Evolutionary conservation across 2,797 vertebrate genomes (phyloP), one percentile per base, ranked within the genome.

Genomic region (Myotis planiceps): DNA sequence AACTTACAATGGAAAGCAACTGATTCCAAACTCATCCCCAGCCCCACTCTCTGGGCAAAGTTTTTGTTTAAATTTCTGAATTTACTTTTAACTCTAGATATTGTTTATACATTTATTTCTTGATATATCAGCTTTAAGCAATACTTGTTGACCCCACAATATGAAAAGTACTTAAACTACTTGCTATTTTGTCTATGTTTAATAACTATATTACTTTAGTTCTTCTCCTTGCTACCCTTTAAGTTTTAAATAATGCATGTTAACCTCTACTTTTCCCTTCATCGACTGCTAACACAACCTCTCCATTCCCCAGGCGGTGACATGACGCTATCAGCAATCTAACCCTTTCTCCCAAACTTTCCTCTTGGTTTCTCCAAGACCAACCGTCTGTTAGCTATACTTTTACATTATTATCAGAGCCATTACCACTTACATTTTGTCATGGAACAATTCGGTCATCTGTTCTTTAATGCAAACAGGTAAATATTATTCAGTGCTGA

Each of bases 61-160:
- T 16, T 47, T 66, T 60, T 60, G 58, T 60, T 60, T 93, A 51
- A n/a, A 49, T 93, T 65, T 69, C 53, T 82, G 42, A 13, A 45
- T n/a, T 95, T 75, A 58, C 18, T 76, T 89, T 27, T 71, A 79
- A 42, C 12, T 93, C 74, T 75, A 82, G 68, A 45, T 68, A 53
- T 32, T 63, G n/a, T 19, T 39, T 68, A 10, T 32, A 21, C 15
- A n/a, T 76, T 84, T 83, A 63, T 63, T 45, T 69, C 72, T 84
- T 39, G 27, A 68, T 34, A 49, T 58, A 60, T 19, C 51, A 55
- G 14, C 14, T 75, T 76, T 90, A 58, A 80, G 53, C 49, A 75
- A 1, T 80, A 81, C 51, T 65, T 51, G 18, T 18, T 68, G 71
- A 76, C 45, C 15, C 27, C 53, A 45, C 27, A 39, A 83, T n/a